phyloP scores from a whole-genome alignment of 35 echinoderm and acorn worm species.

The Ophioderma brevispina region DNA sequence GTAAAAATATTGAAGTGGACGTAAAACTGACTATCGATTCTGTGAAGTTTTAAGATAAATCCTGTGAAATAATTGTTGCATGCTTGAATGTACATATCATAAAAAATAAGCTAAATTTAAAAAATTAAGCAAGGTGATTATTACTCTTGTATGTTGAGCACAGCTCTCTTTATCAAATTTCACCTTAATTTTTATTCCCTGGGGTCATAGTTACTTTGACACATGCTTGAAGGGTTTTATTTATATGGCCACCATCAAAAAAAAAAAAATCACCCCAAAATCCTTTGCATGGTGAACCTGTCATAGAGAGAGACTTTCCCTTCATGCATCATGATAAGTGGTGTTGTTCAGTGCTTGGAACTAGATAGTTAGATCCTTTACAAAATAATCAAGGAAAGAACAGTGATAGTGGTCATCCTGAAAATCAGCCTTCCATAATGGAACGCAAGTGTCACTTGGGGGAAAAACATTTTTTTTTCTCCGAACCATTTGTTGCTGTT shows the following conservation, averaged over 20 bases:
- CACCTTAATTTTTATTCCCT: neutral
- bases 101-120: slow-evolving; percentile 29
- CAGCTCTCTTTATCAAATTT: neutral
- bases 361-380: too few relatives aligned
- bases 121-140: neutral
- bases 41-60: neutral
- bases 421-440: too few relatives aligned
- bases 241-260: neutral
- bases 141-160: neutral
- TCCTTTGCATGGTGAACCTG: too few relatives aligned
- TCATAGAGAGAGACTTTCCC: too few relatives aligned
- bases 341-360: too few relatives aligned
- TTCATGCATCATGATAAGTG: too few relatives aligned
- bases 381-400: too few relatives aligned
- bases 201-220: neutral
- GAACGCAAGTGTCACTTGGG: too few relatives aligned
- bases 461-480: too few relatives aligned
- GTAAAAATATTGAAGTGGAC: neutral
- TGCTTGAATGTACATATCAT: slow-evolving; percentile 56
- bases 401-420: too few relatives aligned
- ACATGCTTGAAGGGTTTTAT: neutral
- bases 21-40: slow-evolving; percentile 1
- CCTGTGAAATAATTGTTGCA: slow-evolving; percentile 41
- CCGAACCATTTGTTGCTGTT: too few relatives aligned
- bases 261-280: too few relatives aligned